phyloP scores from a whole-genome alignment of 2,888 invertebrate species.

The Euplagia quadripunctaria region DNA sequence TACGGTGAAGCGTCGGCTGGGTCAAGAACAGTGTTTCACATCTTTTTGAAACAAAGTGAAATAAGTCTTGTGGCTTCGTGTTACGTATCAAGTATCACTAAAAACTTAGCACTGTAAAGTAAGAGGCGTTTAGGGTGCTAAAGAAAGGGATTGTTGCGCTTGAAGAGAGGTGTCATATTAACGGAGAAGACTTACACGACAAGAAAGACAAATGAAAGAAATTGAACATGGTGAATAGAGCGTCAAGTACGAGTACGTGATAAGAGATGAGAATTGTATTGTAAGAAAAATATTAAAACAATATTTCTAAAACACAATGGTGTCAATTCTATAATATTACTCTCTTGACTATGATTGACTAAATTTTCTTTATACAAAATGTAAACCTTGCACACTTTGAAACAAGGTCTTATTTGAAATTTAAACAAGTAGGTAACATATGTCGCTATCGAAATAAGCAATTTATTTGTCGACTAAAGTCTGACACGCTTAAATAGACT shows the following conservation, averaged over 20 bases:
- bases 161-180: conserved; percentile 42
- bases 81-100: conserved; percentile 28
- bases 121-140: conserved; percentile 24
- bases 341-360: no score
- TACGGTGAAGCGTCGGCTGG: conserved; percentile 28
- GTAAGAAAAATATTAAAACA: no score
- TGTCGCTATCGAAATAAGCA: no score
- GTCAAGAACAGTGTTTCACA: conserved; percentile 14
- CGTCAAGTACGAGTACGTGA: neutral
- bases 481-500: no score
- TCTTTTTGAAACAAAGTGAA: conserved; percentile 28
- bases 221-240: neutral
- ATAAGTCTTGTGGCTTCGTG: conserved; percentile 24
- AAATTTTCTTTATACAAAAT: no score
- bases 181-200: conserved; percentile 16
- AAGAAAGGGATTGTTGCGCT: conserved; percentile 57
- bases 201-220: conserved; percentile 10
- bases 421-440: no score
- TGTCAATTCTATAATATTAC: no score
- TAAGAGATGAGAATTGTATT: no score
- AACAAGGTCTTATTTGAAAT: no score
- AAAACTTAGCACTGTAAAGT: conserved; percentile 13
- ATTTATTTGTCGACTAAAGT: no score
- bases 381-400: no score
- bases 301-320: no score